These are phyloP conservation scores for Geotrypetes seraphini DNA, from an alignment of 2,797 vertebrate species.

Conservation along the genomic window DNA sequence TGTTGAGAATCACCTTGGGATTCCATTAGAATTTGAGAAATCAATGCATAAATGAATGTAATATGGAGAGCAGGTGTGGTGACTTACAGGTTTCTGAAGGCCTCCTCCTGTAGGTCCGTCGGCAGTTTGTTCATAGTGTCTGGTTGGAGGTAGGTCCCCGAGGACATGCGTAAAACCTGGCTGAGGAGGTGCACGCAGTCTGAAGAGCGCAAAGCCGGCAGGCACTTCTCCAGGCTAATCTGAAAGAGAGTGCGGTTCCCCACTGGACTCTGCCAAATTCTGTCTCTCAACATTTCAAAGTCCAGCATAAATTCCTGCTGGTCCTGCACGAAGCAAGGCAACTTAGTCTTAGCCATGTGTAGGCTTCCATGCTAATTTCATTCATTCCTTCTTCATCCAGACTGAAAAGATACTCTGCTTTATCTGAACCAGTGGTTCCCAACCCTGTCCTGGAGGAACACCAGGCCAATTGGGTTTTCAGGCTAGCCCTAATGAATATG, in stretches of 20 bases:
- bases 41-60: no score
- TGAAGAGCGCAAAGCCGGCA: slow-evolving; percentile 38
- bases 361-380: neutral
- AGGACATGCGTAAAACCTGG: slow-evolving; percentile 35
- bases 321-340: slow-evolving; percentile 30
- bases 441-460: no score
- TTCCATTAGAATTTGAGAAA: no score
- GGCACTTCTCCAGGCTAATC: slow-evolving; percentile 51
- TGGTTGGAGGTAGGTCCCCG: slow-evolving; percentile 41
- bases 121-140: slow-evolving; percentile 43
- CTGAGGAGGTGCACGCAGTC: slow-evolving; percentile 58
- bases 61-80: neutral
- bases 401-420: neutral
- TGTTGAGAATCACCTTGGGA: no score
- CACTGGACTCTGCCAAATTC: slow-evolving; percentile 49
- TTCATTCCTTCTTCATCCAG: neutral
- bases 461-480: no score
- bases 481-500: no score
- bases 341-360: neutral
- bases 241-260: slow-evolving; percentile 60
- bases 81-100: slow-evolving; percentile 64
- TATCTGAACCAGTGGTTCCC: no score
- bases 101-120: slow-evolving; percentile 35
- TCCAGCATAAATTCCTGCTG: slow-evolving; percentile 31
- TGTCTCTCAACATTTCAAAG: slow-evolving; percentile 32